These are phyloP conservation scores for Gonatopus flavifemur DNA, from an alignment of 1,140 invertebrate species.

Conservation along the genomic window DNA sequence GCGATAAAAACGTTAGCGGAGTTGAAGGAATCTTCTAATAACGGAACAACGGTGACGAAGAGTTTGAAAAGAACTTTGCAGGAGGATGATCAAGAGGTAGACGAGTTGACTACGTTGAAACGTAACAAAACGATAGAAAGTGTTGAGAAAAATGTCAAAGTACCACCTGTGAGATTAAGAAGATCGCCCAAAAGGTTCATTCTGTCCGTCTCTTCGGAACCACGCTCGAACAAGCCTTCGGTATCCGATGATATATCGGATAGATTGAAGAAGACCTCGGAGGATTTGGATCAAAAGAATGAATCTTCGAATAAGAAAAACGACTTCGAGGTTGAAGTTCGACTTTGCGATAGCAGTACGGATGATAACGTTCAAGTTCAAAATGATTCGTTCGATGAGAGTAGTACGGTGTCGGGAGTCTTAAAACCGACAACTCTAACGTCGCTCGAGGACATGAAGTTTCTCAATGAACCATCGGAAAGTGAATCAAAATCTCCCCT, in stretches of 20 bases:
- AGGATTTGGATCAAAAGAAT: too few species aligned
- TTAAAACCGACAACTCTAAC: background rate
- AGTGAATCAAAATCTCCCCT: too few species aligned
- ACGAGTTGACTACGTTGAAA: background rate
- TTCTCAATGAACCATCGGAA: too few species aligned
- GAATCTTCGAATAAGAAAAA: too few species aligned
- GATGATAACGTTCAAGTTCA: too few species aligned
- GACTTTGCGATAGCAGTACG: slow-evolving; percentile 47
- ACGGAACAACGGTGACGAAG: background rate
- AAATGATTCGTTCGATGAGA: too few species aligned
- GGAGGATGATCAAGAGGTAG: background rate
- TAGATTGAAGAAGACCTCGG: too few species aligned
- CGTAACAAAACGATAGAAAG: background rate
- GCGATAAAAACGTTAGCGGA: slow-evolving; percentile 17
- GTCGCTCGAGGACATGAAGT: background rate
- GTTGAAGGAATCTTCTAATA: too few species aligned
- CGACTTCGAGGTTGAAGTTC: slow-evolving; percentile 36
- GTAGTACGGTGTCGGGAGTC: background rate
- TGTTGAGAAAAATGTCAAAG: background rate
- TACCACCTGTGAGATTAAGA: slow-evolving; percentile 38
- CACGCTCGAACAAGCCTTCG: too few species aligned
- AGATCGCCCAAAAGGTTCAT: slow-evolving; percentile 15
- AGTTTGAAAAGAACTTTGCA: slow-evolving; percentile 6
- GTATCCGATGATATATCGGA: too few species aligned
- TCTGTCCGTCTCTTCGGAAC: too few species aligned